Percentiles rank a stretch among this genome's conserved stretches.
Conservation (phyloP, 2,113 vertebrate genomes). For the Nothocercus nigrocapillus region DNA sequence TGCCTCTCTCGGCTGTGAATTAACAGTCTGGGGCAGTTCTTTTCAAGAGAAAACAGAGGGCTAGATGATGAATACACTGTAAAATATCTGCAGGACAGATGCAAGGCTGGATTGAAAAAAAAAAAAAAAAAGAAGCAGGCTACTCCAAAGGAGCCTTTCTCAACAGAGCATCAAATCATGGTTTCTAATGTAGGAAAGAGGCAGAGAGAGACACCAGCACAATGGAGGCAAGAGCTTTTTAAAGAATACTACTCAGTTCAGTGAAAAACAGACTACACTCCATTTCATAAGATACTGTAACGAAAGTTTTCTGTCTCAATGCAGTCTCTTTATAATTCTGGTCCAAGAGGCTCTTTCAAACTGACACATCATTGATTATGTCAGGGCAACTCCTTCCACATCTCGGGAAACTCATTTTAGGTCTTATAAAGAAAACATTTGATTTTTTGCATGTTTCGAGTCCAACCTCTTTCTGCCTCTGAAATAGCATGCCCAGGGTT, state of each 20-base stretch:
- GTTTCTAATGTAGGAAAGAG: background rate
- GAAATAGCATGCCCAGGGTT: background rate
- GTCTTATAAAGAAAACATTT: background rate
- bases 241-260: background rate
- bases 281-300: background rate
- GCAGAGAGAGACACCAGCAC: background rate
- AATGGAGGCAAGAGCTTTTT: background rate
- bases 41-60: background rate
- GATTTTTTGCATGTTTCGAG: background rate
- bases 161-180: background rate
- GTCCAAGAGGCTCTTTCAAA: background rate
- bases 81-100: background rate
- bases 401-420: background rate
- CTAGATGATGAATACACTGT: background rate
- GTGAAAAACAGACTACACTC: background rate
- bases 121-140: background rate
- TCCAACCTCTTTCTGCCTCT: background rate
- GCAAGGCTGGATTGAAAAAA: background rate
- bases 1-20: background rate
- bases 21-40: background rate
- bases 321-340: background rate
- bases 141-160: background rate
- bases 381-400: accelerated
- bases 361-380: background rate
- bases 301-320: background rate